A percentile compares a stretch with the other conserved stretches of the same genome.
Conservation (phyloP, 2,888 invertebrate genomes). For the Phaonia tiefii region DNA sequence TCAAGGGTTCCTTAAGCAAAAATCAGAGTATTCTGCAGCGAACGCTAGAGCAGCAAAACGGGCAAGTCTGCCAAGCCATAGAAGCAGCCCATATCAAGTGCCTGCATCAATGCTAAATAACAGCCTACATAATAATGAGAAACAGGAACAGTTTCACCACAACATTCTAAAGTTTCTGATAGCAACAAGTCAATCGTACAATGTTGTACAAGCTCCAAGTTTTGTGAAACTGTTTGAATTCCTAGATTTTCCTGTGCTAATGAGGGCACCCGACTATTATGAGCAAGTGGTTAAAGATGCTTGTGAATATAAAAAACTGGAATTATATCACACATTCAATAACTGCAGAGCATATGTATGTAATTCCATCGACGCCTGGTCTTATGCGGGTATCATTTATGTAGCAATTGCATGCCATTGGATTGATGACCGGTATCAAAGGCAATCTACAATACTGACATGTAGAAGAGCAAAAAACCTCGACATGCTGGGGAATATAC, state of each 20-base stretch:
- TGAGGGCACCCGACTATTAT: slow-evolving; percentile 36
- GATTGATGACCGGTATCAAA: slow-evolving; percentile 52
- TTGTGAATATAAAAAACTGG: slow-evolving; percentile 52
- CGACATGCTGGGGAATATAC: neutral
- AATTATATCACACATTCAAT: slow-evolving; percentile 41
- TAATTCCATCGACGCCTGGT: slow-evolving; percentile 33
- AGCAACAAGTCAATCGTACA: slow-evolving; percentile 43
- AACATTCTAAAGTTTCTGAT: slow-evolving; percentile 52
- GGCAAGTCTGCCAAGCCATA: neutral
- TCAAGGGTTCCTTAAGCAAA: slow-evolving; percentile 51
- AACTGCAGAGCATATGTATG: slow-evolving; percentile 27
- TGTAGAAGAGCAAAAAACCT: slow-evolving; percentile 16
- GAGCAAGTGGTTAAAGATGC: slow-evolving; percentile 45
- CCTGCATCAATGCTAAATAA: slow-evolving; percentile 19
- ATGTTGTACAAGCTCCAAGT: slow-evolving; percentile 18
- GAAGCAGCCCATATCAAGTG: slow-evolving; percentile 36
- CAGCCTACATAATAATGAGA: slow-evolving; percentile 36
- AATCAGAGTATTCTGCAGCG: slow-evolving; percentile 22
- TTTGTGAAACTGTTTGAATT: slow-evolving; percentile 49
- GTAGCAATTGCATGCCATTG: slow-evolving; percentile 49
- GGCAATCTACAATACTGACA: slow-evolving; percentile 41
- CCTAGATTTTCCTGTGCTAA: slow-evolving; percentile 28
- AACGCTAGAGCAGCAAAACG: neutral
- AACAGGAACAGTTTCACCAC: slow-evolving; percentile 46
- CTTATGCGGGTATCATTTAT: slow-evolving; percentile 41